These are phyloP conservation scores for Apistogramma diplotaenia DNA, from an alignment of 2,113 vertebrate genomes.

Conservation along the genomic window DNA sequence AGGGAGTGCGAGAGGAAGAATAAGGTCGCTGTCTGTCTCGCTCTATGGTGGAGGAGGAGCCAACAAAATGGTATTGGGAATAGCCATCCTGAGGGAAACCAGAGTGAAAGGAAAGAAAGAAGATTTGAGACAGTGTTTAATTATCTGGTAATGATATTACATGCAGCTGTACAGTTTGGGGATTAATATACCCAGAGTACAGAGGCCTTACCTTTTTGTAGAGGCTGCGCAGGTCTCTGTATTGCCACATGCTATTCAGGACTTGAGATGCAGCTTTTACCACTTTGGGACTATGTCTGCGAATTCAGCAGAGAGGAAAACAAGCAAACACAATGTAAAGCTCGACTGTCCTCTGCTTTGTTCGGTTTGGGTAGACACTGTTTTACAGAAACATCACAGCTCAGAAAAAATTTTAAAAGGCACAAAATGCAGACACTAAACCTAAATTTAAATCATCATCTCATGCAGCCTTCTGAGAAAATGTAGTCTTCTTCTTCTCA, in stretches of 20 bases:
- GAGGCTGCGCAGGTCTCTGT: constrained; percentile 97
- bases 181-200: not conserved
- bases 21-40: constrained; percentile 95
- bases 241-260: constrained; percentile 99
- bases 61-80: constrained; percentile 97
- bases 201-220: constrained; percentile 93
- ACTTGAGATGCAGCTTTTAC: constrained; percentile 99
- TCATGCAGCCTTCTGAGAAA: not conserved
- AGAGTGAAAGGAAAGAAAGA: not conserved
- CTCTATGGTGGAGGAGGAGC: constrained; percentile 97
- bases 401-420: not conserved
- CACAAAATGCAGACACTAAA: not conserved
- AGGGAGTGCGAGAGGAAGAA: constrained; percentile 96
- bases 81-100: constrained; percentile 87
- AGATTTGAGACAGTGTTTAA: not conserved
- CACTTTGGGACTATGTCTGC: constrained; percentile 97
- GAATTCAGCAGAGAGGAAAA: constrained; percentile 66
- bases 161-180: not conserved
- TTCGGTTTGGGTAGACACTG: not conserved
- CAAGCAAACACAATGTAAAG: constrained; percentile 51
- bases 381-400: not conserved
- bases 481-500: not conserved
- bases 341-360: constrained; percentile 12
- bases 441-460: not conserved
- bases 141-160: not conserved